phyloP scores from a whole-genome alignment of 2,888 invertebrate genomes.

The Laspeyria flexula region DNA sequence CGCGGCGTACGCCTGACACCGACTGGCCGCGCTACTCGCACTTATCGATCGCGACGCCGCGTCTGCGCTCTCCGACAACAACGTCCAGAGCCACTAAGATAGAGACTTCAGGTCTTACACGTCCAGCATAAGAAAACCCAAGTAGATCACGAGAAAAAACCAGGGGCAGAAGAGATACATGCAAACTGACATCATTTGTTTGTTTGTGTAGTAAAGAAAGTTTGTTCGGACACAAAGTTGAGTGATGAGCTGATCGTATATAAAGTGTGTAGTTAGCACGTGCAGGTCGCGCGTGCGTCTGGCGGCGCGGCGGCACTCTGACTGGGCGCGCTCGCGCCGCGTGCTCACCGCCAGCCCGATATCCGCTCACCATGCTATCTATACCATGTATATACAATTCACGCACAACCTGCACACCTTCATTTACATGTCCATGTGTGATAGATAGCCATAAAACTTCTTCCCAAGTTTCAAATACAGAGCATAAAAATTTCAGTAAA shows the following conservation, averaged over 20 bases:
- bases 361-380: slow-evolving; percentile 78
- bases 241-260: slow-evolving; percentile 67
- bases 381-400: slow-evolving; percentile 58
- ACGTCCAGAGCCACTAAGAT: slow-evolving; percentile 49
- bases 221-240: slow-evolving; percentile 59
- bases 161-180: slow-evolving; percentile 89
- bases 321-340: slow-evolving; percentile 84
- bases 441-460: slow-evolving; percentile 44
- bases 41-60: slow-evolving; percentile 74
- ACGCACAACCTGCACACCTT: slow-evolving; percentile 74
- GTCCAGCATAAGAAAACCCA: slow-evolving; percentile 88
- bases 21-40: slow-evolving; percentile 51
- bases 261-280: slow-evolving; percentile 61
- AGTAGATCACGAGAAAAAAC: slow-evolving; percentile 88
- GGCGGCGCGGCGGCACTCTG: slow-evolving; percentile 84
- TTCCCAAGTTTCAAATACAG: slow-evolving; percentile 6
- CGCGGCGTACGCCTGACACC: slow-evolving; percentile 62
- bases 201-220: slow-evolving; percentile 49
- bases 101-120: slow-evolving; percentile 74
- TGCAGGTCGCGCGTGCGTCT: slow-evolving; percentile 83
- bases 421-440: slow-evolving; percentile 67
- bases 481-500: too few species aligned
- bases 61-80: slow-evolving; percentile 74
- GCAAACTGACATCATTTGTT: slow-evolving; percentile 83
- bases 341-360: slow-evolving; percentile 77